A percentile compares a stretch with the other conserved stretches of the same genome.
These are phyloP conservation scores for Amblyopsis hoosieri DNA, from an alignment of 2,797 vertebrate genomes.

Conservation along the genomic window DNA sequence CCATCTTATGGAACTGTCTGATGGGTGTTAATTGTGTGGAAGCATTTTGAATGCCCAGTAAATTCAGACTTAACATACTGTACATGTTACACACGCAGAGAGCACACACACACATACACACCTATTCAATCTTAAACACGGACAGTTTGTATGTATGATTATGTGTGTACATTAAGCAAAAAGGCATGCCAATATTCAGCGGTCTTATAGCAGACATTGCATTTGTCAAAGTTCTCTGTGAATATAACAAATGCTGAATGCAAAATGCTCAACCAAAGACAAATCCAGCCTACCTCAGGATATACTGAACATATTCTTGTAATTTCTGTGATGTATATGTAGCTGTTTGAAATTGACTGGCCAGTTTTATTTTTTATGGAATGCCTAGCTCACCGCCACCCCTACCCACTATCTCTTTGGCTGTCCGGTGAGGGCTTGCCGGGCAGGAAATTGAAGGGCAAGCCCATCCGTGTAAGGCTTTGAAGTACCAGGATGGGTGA, in stretches of 20 bases:
- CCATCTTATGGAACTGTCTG: conserved; percentile 27
- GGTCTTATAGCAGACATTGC: too few relatives aligned
- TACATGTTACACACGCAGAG: not conserved
- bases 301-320: too few relatives aligned
- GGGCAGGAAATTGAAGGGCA: conserved; percentile 38
- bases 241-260: too few relatives aligned
- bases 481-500: conserved; percentile 20
- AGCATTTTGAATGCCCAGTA: conserved; percentile 19
- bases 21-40: conserved; percentile 26
- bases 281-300: too few relatives aligned
- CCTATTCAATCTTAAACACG: not conserved
- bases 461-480: conserved; percentile 25
- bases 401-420: conserved; percentile 17
- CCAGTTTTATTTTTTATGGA: conserved; percentile 9
- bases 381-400: not conserved
- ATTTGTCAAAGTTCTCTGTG: too few relatives aligned
- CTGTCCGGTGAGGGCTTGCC: conserved; percentile 16
- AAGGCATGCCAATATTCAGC: too few relatives aligned
- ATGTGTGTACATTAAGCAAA: too few relatives aligned
- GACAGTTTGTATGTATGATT: not conserved
- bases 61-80: conserved; percentile 23
- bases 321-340: not conserved
- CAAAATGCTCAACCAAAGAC: too few relatives aligned
- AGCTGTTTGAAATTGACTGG: conserved; percentile 16
- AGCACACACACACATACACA: not conserved